These are phyloP conservation scores for Mythimna albipuncta DNA, from an alignment of 2,888 invertebrate genomes.

Conservation along the genomic window DNA sequence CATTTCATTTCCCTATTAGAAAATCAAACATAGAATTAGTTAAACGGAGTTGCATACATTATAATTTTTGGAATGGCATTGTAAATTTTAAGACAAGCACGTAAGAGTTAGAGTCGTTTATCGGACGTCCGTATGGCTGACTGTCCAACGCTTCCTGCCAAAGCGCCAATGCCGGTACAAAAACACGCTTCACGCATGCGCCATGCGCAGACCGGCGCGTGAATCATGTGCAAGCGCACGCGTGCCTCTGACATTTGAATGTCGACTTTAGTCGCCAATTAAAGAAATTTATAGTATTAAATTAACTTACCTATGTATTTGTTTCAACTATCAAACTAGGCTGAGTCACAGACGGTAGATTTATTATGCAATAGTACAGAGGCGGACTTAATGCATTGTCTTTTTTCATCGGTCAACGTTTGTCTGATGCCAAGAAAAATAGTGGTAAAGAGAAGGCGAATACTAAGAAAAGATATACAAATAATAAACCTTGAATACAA, in stretches of 20 bases:
- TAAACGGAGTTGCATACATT: constrained; percentile 29
- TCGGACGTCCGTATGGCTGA: constrained; percentile 70
- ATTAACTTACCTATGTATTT: not conserved
- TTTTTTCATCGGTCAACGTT: no score
- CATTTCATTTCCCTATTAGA: constrained; percentile 16
- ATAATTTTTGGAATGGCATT: constrained; percentile 11
- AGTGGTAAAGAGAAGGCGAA: no score
- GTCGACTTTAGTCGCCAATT: constrained; percentile 23
- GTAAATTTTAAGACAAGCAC: constrained; percentile 37
- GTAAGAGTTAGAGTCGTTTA: constrained; percentile 60
- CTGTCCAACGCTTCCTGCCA: constrained; percentile 71
- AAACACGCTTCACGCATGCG: constrained; percentile 69
- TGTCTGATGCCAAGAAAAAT: no score
- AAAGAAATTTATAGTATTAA: not conserved
- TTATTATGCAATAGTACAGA: no score
- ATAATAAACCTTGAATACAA: no score
- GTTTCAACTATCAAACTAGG: not conserved
- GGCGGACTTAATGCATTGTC: no score
- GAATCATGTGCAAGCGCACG: constrained; percentile 68
- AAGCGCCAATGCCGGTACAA: constrained; percentile 70
- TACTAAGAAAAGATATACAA: no score
- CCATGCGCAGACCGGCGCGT: constrained; percentile 58
- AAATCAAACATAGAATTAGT: constrained; percentile 20
- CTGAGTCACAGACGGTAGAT: no score
- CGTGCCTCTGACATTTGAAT: constrained; percentile 47